A percentile compares a stretch with the other conserved stretches of the same genome.
These are phyloP conservation scores for Chirona hameri DNA, from an alignment of 2,888 invertebrate species.

Conservation along the genomic window DNA sequence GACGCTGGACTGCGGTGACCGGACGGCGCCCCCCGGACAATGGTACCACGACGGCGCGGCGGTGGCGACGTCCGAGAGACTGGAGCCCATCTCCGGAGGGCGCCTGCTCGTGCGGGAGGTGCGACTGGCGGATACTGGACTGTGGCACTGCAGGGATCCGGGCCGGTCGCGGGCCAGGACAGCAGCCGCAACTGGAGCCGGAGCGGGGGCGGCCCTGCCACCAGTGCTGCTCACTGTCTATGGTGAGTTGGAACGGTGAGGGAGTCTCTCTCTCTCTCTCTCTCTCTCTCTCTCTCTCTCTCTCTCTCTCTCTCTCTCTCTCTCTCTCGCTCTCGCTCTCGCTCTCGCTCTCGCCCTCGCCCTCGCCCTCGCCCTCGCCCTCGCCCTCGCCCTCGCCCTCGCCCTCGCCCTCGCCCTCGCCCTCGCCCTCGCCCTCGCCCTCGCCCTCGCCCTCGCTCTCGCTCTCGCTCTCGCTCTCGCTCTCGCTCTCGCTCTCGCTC, in stretches of 20 bases:
- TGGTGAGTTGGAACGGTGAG: neutral
- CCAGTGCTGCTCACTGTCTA: neutral
- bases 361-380: neutral
- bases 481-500: neutral
- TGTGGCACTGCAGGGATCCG: neutral
- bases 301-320: neutral
- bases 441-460: neutral
- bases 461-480: neutral
- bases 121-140: neutral
- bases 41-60: conserved; percentile 4
- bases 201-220: too few species aligned
- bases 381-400: neutral
- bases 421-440: neutral
- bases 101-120: neutral
- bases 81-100: neutral
- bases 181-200: too few species aligned
- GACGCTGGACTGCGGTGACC: conserved; percentile 9
- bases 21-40: neutral
- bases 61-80: neutral
- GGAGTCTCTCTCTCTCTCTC: too few species aligned
- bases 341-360: neutral
- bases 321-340: neutral
- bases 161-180: neutral
- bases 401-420: too few species aligned
- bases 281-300: neutral